Evolutionary conservation across 2,797 vertebrate genomes (phyloP), one percentile per base, ranked within the genome.

Genomic region (Mareca strepera): DNA sequence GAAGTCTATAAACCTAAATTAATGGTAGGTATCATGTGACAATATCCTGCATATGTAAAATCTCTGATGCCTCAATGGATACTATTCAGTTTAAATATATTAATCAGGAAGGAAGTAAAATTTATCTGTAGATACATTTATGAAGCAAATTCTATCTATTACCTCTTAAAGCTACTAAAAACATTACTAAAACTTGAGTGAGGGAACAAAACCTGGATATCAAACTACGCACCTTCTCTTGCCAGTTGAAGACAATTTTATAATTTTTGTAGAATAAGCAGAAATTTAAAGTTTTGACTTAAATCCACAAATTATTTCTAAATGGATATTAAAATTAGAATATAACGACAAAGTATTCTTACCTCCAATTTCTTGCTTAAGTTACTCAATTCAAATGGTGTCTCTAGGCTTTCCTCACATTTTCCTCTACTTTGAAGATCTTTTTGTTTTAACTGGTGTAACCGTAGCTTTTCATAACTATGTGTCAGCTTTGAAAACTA

Each of bases 381-480:
- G 87, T 66, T 93, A 67, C 66, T 93, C 58, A 87, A 75, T 66
- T 98, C 95, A 83, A 95, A 91, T 60, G 94, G 79, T 8, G 39
- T 81, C 41, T 97, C 96, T 66, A 78, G 50, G 33, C 83, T 93
- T 85, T 94, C 96, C 43, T 73, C 82, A 14, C 20, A 68, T 62
- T 64, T 10, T 66, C 94, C 95, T 76, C 91, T 93, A n/a, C 7
- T 69, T 70, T 44, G 69, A 10, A 79, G 17, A 53, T 87, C 97
- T 48, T 63, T 97, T 86, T 96, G 96, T 94, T 97, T 98, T 74
- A 96, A 78, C 16, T 96, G 97, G 79, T 97, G 93, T 26, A 94
- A 95, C 84, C 95, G 96, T 69, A 98, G 95, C 66, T 98, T 98
- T 91, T 98, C 95, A 37, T 98, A 98, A 95, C 91, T 98, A 25